Conservation (phyloP, 2,888 invertebrate genomes). For the Eilema caniola region DNA sequence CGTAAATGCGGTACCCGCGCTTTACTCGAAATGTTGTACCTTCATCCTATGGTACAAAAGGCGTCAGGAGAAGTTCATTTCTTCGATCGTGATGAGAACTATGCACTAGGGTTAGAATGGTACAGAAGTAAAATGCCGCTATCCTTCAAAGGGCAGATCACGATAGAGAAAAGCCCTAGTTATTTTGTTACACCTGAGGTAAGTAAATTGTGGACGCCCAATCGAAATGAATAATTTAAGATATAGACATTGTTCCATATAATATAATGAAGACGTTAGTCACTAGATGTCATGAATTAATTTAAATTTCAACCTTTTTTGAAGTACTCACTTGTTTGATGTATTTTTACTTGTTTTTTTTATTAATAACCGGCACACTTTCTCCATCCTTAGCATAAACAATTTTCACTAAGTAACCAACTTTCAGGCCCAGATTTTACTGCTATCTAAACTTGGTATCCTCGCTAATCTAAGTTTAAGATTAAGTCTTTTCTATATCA, state of each 20-base stretch:
- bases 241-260: not conserved
- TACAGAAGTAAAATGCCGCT: constrained; percentile 98
- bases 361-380: too few species aligned
- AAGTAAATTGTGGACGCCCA: constrained; percentile 62
- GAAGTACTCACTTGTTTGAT: too few species aligned
- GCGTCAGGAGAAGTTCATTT: constrained; percentile 98
- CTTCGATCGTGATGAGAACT: constrained; percentile 98
- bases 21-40: constrained; percentile 97
- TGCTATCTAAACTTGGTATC: too few species aligned
- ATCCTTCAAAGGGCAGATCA: constrained; percentile 96
- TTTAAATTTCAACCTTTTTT: too few species aligned
- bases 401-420: too few species aligned
- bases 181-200: constrained; percentile 99
- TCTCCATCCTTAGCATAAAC: too few species aligned
- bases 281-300: not conserved
- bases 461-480: too few species aligned
- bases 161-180: constrained; percentile 99
- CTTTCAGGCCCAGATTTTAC: too few species aligned
- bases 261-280: not conserved
- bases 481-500: too few species aligned
- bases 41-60: constrained; percentile 97
- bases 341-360: too few species aligned
- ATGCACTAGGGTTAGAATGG: constrained; percentile 97
- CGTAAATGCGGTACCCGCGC: constrained; percentile 99
- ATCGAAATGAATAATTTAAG: not conserved